Evolutionary conservation across 1,140 invertebrate genomes (phyloP), one percentile per base, ranked within the genome.

Genomic region (Pachypsylla venusta): DNA sequence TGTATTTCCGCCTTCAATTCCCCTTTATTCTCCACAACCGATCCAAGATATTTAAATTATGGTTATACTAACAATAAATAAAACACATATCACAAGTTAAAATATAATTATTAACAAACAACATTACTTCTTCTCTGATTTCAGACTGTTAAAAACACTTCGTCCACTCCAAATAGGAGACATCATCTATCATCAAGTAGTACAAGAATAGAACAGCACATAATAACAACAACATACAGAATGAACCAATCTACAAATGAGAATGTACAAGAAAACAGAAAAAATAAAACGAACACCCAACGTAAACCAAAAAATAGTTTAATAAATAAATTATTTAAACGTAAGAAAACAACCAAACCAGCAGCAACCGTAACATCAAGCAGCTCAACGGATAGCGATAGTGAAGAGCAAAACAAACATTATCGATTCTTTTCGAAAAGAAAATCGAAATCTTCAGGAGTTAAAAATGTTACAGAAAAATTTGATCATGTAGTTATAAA

Each of bases 401-500:
- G 42, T 22, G 42, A 48, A 48, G 42, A 48, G n/a, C 42, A 48
- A 48, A 48, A 22, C 42, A 48, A 19, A 48, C 42, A 48, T n/a
- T 19, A 10, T 5, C 5, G 42, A 48, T 48, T 48, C 42, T 48
- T 48, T n/a, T 48, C 42, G 22, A 48, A 48, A n/a, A n/a, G 42
- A 48, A 48, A 48, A 48, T 48, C 42, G 4, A 48, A 48, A 19
- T 48, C 42, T 4, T 19, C 42, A 10, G 42, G 42, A 5, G 42
- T 48, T n/a, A 48, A 48, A 22, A 48, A 48, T 19, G 42, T 48
- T 19, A 48, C 42, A 48, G 42, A 48, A 22, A 48, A 48, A 22
- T 48, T 48, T n/a, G 42, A 48, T n/a, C 42, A 48, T 48, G 42
- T 48, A 48, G 42, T 48, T 48, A 48, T 48, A 5, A 48, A 22